Base-by-base conservation (phyloP, 2,113 vertebrate genomes). In the Pithys albifrons region DNA sequence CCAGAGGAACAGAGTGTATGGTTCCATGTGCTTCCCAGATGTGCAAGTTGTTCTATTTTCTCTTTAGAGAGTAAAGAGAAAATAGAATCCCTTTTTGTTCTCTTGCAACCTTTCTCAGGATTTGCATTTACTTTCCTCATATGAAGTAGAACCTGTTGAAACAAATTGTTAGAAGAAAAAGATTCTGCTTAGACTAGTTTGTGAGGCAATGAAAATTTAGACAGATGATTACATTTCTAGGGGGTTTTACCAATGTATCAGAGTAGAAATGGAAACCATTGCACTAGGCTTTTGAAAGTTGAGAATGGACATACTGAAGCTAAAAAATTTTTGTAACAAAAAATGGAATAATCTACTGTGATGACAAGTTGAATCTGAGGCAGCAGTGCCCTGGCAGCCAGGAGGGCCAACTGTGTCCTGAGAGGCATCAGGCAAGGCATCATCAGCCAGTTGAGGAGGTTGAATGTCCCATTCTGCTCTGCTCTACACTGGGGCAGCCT, bases 401-500 rank as follows among this genome's bases (percentile, higher is more conserved):
- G 54, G 45, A 71, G 2, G 14, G 4, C 7, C 62, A 70, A 2
- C 6, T 0, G 0, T n/a, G 31, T 28, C 23, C 25, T 51, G 45
- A 9, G 10, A 11, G 4, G 1, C 31, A 69, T 8, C 19, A 46
- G 49, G 18, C 43, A 18, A 6, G 64, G 6, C 14, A 74, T 12
- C 0, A 0, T 27, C 19, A n/a, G 23, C 9, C 0, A 0, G 23
- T 7, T 2, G 1, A 67, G n/a, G 9, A 4, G 55, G 6, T 7
- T 7, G 20, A 23, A n/a, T 58, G 6, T 48, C 29, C n/a, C 0
- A 43, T 43, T 43, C 41, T 43, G 1, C 8, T 29, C 23, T 78
- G 1, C 13, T 31, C 33, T 54, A 14, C 10, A 3, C 35, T 61
- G 17, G 3, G n/a, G 7, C 0, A 0, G 15, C 49, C 25, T 9